Conservation (phyloP, 2,113 vertebrate genomes). For the Paralichthys olivaceus region DNA sequence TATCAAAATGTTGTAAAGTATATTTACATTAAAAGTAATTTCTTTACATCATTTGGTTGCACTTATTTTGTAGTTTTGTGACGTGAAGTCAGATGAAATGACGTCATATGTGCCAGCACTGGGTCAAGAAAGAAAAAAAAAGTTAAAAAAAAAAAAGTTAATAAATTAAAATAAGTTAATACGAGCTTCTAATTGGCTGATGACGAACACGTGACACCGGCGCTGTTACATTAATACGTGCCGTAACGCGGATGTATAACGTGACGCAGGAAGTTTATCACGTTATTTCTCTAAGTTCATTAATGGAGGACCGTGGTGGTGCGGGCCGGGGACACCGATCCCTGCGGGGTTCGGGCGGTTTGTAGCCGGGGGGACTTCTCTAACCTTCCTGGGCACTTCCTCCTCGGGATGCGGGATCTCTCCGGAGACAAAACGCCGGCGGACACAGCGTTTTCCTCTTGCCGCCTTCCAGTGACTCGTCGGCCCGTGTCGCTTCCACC, state of each 20-base stretch:
- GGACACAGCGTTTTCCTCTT: slow-evolving; percentile 40
- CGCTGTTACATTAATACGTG: neutral
- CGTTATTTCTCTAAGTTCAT: no score
- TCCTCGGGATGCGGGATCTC: slow-evolving; percentile 18
- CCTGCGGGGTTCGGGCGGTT: no score
- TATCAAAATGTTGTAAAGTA: no score
- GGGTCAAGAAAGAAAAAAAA: no score
- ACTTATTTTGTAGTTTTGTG: neutral
- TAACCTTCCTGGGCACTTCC: slow-evolving; percentile 50
- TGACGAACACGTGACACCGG: slow-evolving; percentile 43
- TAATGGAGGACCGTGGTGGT: no score
- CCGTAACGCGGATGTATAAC: slow-evolving; percentile 50
- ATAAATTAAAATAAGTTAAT: neutral
- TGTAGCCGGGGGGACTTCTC: neutral
- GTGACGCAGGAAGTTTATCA: neutral
- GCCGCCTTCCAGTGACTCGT: slow-evolving; percentile 24
- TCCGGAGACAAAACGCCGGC: slow-evolving; percentile 45
- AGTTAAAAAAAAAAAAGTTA: neutral
- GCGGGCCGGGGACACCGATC: no score
- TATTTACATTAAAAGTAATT: neutral
- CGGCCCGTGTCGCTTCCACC: neutral
- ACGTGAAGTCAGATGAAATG: neutral
- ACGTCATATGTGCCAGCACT: neutral
- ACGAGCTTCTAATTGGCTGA: slow-evolving; percentile 5
- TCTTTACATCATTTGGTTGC: neutral